These are phyloP conservation scores for Desoria tigrina DNA, from an alignment of 2,888 invertebrate genomes.

Conservation along the genomic window DNA sequence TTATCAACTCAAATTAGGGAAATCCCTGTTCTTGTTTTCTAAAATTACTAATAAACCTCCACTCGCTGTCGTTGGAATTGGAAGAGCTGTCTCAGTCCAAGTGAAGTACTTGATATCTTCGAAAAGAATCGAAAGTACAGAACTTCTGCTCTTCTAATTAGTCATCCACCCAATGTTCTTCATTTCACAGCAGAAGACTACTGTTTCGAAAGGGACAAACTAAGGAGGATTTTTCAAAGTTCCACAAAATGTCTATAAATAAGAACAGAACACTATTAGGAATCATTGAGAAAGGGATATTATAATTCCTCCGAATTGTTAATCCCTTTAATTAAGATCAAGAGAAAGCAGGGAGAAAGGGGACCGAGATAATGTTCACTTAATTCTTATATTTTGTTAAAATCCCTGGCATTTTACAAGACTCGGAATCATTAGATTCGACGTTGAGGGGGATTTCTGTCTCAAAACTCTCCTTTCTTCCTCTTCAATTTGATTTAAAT, in stretches of 20 bases:
- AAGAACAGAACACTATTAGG: too few relatives aligned
- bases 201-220: too few relatives aligned
- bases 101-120: too few relatives aligned
- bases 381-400: conserved; percentile 31
- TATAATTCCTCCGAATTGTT: conserved; percentile 44
- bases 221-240: neutral
- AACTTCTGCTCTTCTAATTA: too few relatives aligned
- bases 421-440: neutral
- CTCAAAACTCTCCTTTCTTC: neutral
- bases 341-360: conserved; percentile 38
- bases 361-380: conserved; percentile 34
- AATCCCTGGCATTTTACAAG: conserved; percentile 27
- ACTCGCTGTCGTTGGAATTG: neutral
- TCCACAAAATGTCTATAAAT: neutral
- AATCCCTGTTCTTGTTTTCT: conserved; percentile 20
- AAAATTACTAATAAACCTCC: neutral
- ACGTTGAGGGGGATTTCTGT: neutral
- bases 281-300: too few relatives aligned
- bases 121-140: too few relatives aligned
- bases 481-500: neutral
- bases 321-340: conserved; percentile 53
- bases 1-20: conserved; percentile 33
- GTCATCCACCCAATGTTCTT: too few relatives aligned
- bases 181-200: too few relatives aligned
- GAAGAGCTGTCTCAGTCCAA: too few relatives aligned